Percentiles rank a stretch among this genome's conserved stretches.
Conservation (phyloP, 2,113 vertebrate genomes). For the Heterocephalus glaber region DNA sequence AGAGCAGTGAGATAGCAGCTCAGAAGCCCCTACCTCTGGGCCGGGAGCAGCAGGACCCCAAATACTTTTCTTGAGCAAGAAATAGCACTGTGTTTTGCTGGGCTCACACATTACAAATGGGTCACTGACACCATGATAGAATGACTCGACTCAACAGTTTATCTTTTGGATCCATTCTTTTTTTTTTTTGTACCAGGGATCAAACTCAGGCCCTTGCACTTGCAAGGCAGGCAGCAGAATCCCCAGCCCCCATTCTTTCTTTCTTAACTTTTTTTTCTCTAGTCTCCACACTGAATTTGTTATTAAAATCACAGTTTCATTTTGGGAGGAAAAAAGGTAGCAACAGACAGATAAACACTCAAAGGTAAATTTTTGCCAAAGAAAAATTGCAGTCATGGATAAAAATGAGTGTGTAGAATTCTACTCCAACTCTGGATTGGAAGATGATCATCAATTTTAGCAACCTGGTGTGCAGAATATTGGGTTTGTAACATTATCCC, state of each 20-base stretch:
- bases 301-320: background rate
- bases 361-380: background rate
- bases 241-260: background rate
- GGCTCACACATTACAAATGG: background rate
- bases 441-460: slow-evolving; percentile 31
- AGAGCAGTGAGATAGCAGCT: no score
- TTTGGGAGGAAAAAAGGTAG: background rate
- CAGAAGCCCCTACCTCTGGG: no score
- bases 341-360: background rate
- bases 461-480: background rate
- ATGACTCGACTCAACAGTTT: background rate
- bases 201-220: no score
- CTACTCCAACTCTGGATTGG: background rate
- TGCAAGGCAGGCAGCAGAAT: no score
- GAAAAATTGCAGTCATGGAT: background rate
- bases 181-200: no score
- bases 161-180: background rate
- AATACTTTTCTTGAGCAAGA: slow-evolving; percentile 22
- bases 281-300: background rate
- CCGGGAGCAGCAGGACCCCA: no score
- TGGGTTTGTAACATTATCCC: background rate
- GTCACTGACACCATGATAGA: background rate
- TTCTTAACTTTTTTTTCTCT: background rate
- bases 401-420: slow-evolving; percentile 6
- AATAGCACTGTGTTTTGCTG: background rate